A percentile compares a stretch with the other conserved stretches of the same genome.
These are phyloP conservation scores for Machimus atricapillus DNA, from an alignment of 2,888 invertebrate genomes.

Conservation along the genomic window DNA sequence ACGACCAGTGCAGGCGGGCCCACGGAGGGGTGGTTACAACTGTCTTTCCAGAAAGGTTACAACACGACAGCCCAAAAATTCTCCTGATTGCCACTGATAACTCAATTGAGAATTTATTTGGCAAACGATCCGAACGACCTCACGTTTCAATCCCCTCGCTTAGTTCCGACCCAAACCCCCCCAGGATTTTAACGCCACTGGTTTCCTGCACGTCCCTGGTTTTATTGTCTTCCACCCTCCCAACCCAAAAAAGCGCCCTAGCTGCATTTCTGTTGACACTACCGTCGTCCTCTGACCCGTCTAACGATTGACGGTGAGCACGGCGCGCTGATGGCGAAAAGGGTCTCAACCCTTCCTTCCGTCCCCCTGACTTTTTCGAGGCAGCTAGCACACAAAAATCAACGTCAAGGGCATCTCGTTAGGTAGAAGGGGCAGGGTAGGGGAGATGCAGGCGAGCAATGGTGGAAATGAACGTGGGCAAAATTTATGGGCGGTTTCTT, in stretches of 20 bases:
- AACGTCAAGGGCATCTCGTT: neutral
- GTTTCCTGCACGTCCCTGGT: neutral
- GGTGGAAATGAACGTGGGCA: neutral
- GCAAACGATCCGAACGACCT: neutral
- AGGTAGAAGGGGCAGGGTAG: neutral
- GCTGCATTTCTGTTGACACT: neutral
- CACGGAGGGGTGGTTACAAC: neutral
- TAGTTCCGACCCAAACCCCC: neutral
- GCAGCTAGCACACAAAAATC: neutral
- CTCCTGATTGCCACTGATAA: neutral
- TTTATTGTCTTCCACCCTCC: neutral
- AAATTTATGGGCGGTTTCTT: neutral
- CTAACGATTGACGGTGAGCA: neutral
- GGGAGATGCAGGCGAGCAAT: neutral
- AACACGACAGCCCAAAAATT: neutral
- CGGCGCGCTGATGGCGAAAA: neutral
- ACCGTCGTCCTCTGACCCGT: neutral
- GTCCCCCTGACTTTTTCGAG: neutral
- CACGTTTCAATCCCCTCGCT: neutral
- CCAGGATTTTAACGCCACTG: neutral
- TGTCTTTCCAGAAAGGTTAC: neutral
- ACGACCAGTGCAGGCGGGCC: neutral
- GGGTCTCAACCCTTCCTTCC: neutral
- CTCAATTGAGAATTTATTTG: neutral
- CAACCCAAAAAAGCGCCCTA: neutral